Evolutionary conservation across 2,113 vertebrate genomes (phyloP), one percentile per base, ranked within the genome.

Genomic region (Dermatemys mawii): DNA sequence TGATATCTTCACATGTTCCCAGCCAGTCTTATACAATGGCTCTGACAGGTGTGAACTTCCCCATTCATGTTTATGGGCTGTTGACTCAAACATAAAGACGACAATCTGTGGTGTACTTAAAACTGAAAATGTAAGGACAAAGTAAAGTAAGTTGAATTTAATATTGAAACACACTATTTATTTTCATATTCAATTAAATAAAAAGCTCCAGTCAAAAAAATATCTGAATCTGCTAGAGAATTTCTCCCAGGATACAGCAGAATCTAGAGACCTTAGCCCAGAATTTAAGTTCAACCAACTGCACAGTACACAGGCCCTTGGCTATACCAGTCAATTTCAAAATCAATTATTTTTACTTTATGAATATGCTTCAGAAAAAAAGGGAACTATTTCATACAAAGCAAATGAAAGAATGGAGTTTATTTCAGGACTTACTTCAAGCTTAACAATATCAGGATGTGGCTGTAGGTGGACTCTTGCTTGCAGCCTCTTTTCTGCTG

Each of bases 361-460:
- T 94, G 81, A 96, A 90, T 94, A 97, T 21, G 97, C 95, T 93
- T 93, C 46, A 2, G 87, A 29, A 89, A 87, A 83, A 89, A 91
- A 13, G 35, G 83, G 94, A 95, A 96, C 80, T 95, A 96, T 92
- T 91, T 92, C 87, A 83, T 96, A 96, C 96, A 97, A 85, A 97
- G 88, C 19, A 95, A 94, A 88, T 53, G 24, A 84, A 96, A 93
- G 93, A 32, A 91, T 83, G 87, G 75, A 93, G 70, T 95, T 92
- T 19, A 55, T 35, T 21, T 87, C 75, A 93, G 88, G 73, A 94
- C 98, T 97, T 97, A 99, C 99, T 99, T 99, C 97, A 78, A 99
- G 98, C 93, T 97, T 98, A 94, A 98, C 91, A 86, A 98, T 84
- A 79, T 98, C 81, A 0, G 98, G 98, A 55, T 94, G 96, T 87